phyloP scores from a whole-genome alignment of 2,888 invertebrate species.

The Drosophila neutralis region DNA sequence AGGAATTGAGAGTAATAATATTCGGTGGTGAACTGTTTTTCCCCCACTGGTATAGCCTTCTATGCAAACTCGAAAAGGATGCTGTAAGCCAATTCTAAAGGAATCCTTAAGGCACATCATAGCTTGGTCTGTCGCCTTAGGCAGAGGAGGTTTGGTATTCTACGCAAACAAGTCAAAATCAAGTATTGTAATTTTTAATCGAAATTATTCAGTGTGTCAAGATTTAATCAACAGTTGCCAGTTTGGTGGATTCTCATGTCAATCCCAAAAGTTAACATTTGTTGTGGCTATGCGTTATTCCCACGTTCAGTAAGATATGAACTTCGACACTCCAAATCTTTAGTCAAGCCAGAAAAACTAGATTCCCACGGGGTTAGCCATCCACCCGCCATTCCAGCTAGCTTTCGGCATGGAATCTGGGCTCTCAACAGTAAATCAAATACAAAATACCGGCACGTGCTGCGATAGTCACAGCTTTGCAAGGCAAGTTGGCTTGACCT shows the following conservation, averaged over 20 bases:
- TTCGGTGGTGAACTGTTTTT: fast-evolving
- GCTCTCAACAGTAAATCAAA: slow-evolving; percentile 71
- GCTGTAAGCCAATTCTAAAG: neutral
- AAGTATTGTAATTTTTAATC: neutral
- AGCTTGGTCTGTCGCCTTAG: neutral
- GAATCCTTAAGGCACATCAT: neutral
- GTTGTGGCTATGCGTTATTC: neutral
- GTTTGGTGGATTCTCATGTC: neutral
- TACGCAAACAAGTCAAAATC: neutral
- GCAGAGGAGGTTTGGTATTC: neutral
- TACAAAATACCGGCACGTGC: slow-evolving; percentile 75
- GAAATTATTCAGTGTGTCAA: neutral
- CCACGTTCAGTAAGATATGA: slow-evolving; percentile 10
- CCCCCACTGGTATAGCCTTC: neutral
- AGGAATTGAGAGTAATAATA: neutral
- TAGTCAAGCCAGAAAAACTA: slow-evolving; percentile 11
- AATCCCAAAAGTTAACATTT: slow-evolving; percentile 6
- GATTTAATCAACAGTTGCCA: slow-evolving; percentile 8
- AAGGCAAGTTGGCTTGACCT: slow-evolving; percentile 32
- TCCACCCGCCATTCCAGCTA: neutral
- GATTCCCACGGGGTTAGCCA: slow-evolving; percentile 31
- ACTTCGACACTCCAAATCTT: slow-evolving; percentile 19
- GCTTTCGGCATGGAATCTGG: slow-evolving; percentile 37
- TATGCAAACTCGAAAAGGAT: neutral
- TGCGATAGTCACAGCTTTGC: slow-evolving; percentile 37